A percentile compares a stretch with the other conserved stretches of the same genome.
These are phyloP conservation scores for Andricus curvator DNA, from an alignment of 2,888 invertebrate genomes.

Conservation along the genomic window DNA sequence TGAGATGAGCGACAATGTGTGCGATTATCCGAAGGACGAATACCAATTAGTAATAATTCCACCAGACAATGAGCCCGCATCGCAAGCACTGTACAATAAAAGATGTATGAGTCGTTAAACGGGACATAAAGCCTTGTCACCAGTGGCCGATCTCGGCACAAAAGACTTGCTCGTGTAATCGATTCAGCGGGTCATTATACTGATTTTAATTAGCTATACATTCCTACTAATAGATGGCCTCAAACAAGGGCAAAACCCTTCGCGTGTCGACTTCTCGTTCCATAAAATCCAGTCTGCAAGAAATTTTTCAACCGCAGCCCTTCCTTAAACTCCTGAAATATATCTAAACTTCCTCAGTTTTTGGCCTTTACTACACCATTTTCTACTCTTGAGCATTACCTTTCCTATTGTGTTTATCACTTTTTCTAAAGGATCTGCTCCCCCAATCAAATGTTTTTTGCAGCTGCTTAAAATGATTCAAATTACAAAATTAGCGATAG, in stretches of 20 bases:
- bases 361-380: too few species aligned
- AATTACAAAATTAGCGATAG: too few species aligned
- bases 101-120: slow-evolving; percentile 47
- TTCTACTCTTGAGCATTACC: too few species aligned
- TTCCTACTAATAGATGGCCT: slow-evolving; percentile 32
- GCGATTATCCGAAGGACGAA: slow-evolving; percentile 68
- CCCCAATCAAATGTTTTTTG: too few species aligned
- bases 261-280: neutral
- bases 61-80: slow-evolving; percentile 70
- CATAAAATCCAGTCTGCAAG: neutral
- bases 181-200: slow-evolving; percentile 41
- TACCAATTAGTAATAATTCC: slow-evolving; percentile 72
- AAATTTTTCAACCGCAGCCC: neutral
- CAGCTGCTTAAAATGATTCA: too few species aligned
- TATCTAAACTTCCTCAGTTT: too few species aligned
- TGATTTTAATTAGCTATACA: slow-evolving; percentile 38
- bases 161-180: slow-evolving; percentile 50
- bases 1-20: slow-evolving; percentile 19
- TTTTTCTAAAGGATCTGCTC: too few species aligned
- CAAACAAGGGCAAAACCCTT: slow-evolving; percentile 12
- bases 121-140: slow-evolving; percentile 48
- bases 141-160: slow-evolving; percentile 50
- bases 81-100: slow-evolving; percentile 55
- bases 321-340: neutral
- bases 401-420: too few species aligned